These are phyloP conservation scores for Drosophila burlai DNA, from an alignment of 1,140 invertebrate species.

Conservation along the genomic window DNA sequence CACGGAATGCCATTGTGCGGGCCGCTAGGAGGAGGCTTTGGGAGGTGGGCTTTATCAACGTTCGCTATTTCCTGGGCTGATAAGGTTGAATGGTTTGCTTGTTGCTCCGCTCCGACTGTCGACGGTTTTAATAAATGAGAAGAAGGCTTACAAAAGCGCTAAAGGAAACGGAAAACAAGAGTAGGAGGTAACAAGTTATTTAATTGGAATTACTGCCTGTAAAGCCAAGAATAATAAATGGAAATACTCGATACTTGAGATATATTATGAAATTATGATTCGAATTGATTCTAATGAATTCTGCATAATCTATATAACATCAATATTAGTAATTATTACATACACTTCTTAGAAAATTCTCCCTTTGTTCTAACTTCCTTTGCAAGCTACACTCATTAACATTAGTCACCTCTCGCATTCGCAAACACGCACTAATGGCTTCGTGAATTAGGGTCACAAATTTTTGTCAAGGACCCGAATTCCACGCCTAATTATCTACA, in stretches of 20 bases:
- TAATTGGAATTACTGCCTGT: background rate
- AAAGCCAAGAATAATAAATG: background rate
- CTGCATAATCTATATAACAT: background rate
- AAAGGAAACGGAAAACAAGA: background rate
- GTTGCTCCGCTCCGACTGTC: constrained; percentile 35
- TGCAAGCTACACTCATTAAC: background rate
- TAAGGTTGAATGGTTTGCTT: constrained; percentile 39
- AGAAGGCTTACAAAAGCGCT: constrained; percentile 9
- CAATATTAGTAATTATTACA: background rate
- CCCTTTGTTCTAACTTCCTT: background rate
- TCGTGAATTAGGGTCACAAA: constrained; percentile 42
- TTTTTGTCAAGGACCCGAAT: constrained; percentile 47
- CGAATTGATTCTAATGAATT: background rate
- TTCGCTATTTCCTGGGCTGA: constrained; percentile 44
- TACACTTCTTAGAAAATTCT: background rate
- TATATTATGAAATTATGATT: too few relatives aligned
- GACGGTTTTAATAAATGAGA: constrained; percentile 74
- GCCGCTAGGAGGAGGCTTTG: background rate
- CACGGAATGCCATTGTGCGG: constrained; percentile 60
- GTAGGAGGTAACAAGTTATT: background rate
- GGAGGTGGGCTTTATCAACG: constrained; percentile 18
- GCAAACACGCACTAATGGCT: constrained; percentile 9
- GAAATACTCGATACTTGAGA: background rate
- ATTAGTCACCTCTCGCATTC: constrained; percentile 25
- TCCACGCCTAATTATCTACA: constrained; percentile 43